These are phyloP conservation scores for Crepidodera aurea DNA, from an alignment of 2,888 invertebrate genomes.

Conservation along the genomic window DNA sequence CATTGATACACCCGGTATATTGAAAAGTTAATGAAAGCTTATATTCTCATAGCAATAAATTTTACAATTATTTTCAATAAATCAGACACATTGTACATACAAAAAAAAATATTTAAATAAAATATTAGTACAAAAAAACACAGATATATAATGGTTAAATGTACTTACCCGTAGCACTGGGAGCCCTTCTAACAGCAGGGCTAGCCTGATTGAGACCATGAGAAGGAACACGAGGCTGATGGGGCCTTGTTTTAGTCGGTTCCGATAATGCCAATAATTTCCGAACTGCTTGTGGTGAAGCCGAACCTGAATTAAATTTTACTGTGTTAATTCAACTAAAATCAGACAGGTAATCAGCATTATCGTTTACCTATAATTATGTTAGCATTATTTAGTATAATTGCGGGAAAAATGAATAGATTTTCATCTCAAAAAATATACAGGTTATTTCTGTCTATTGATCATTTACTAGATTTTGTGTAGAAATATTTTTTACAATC, in stretches of 20 bases:
- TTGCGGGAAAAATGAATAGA: neutral
- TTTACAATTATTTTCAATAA: no score
- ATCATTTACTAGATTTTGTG: no score
- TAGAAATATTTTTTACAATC: no score
- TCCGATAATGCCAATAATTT: conserved; percentile 93
- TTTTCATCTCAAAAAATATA: neutral
- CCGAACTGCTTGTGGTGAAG: conserved; percentile 95
- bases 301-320: conserved; percentile 70
- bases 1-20: no score
- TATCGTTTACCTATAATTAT: conserved; percentile 33
- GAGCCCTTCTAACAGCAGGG: conserved; percentile 67
- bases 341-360: conserved; percentile 30
- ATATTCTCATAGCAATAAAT: no score
- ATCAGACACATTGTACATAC: no score
- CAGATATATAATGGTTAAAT: no score
- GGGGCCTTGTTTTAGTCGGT: conserved; percentile 86
- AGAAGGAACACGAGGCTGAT: conserved; percentile 78
- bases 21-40: no score
- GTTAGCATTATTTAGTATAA: neutral
- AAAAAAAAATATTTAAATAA: no score
- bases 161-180: conserved; percentile 60
- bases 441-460: no score
- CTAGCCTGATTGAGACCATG: conserved; percentile 70
- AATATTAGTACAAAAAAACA: no score
- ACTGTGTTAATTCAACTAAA: neutral